Percentiles rank a stretch among this genome's conserved stretches.
Evolutionary conservation across 2,888 invertebrate species (phyloP).

Genomic region (Zonitis immaculata): DNA sequence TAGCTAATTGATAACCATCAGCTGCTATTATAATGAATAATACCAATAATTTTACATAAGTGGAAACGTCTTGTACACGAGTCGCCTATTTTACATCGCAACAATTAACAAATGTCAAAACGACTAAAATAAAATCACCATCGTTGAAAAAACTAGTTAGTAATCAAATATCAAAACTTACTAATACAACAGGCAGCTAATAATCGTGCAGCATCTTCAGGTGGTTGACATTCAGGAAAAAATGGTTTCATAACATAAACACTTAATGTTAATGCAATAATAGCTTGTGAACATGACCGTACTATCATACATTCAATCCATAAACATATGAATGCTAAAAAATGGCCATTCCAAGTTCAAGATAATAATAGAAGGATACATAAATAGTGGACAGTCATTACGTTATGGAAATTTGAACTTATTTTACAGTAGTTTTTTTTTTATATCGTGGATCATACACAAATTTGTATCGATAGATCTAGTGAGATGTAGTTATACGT

Average conservation of each 20-base stretch:
- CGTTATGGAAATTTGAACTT: too few relatives aligned
- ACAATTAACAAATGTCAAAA: constrained; percentile 95
- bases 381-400: too few relatives aligned
- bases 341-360: too few relatives aligned
- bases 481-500: too few relatives aligned
- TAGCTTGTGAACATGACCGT: constrained; percentile 93
- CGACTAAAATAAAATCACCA: constrained; percentile 58
- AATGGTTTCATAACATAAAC: constrained; percentile 94
- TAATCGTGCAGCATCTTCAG: constrained; percentile 77
- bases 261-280: constrained; percentile 96
- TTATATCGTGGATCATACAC: too few relatives aligned
- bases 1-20: constrained; percentile 77
- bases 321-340: constrained; percentile 90
- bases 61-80: constrained; percentile 94
- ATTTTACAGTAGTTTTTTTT: too few relatives aligned
- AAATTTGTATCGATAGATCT: too few relatives aligned
- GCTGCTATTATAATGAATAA: constrained; percentile 91
- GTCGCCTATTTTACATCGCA: constrained; percentile 97
- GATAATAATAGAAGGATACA: too few relatives aligned
- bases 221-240: constrained; percentile 91
- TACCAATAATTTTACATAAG: constrained; percentile 92
- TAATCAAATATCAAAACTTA: constrained; percentile 61
- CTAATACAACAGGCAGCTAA: constrained; percentile 93
- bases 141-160: constrained; percentile 4
- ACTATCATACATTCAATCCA: constrained; percentile 99